phyloP scores from a whole-genome alignment of 1,140 invertebrate species.

The Lethocerus indicus region DNA sequence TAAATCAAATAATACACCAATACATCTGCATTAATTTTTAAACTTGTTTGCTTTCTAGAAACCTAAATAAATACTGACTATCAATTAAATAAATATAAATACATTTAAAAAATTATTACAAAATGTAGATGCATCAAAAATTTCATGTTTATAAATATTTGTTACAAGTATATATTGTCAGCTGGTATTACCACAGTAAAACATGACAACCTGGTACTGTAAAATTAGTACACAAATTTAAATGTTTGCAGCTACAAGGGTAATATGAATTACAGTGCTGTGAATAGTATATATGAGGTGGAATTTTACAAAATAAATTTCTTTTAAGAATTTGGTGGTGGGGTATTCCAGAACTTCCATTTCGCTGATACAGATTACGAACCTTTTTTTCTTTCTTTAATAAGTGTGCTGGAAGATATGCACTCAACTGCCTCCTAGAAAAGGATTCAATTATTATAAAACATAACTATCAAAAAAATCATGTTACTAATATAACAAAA shows the following conservation, averaged over 20 bases:
- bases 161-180: too few relatives aligned
- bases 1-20: too few relatives aligned
- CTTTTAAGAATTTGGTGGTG: neutral
- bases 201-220: neutral
- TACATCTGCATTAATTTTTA: too few relatives aligned
- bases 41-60: too few relatives aligned
- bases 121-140: too few relatives aligned
- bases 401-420: conserved; percentile 52
- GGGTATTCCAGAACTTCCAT: neutral
- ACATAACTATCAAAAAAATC: neutral
- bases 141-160: too few relatives aligned
- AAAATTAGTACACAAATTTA: neutral
- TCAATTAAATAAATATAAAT: too few relatives aligned
- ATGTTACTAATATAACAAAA: neutral
- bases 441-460: neutral
- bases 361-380: conserved; percentile 3
- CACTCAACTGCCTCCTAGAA: conserved; percentile 46
- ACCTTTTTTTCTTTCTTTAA: conserved; percentile 47
- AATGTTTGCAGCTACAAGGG: neutral
- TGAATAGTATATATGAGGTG: neutral
- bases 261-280: neutral
- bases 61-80: too few relatives aligned
- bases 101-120: too few relatives aligned
- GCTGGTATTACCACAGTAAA: too few relatives aligned
- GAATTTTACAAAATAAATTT: neutral